Percentiles rank a stretch among this genome's conserved stretches.
These are phyloP conservation scores for Meda fulgida DNA, from an alignment of 2,797 vertebrate genomes.

Conservation along the genomic window DNA sequence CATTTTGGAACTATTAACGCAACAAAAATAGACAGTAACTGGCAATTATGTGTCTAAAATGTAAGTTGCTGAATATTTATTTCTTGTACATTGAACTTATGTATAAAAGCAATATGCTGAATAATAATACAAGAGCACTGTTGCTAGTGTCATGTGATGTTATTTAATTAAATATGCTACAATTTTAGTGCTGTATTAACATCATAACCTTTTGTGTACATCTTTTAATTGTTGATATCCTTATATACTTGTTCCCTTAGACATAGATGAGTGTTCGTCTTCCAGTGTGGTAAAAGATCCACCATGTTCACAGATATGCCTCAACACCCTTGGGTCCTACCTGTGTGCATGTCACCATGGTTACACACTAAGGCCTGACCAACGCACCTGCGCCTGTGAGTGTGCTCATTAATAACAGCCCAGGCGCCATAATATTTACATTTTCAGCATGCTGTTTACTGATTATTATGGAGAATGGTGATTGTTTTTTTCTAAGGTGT, in stretches of 20 bases:
- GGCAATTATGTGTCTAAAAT: not conserved
- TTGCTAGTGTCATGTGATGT: not conserved
- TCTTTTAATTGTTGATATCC: not conserved
- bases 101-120: not conserved
- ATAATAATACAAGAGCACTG: not conserved
- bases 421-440: not conserved
- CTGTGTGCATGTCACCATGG: constrained; percentile 79
- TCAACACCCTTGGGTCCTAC: constrained; percentile 80
- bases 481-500: not conserved
- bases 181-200: not conserved
- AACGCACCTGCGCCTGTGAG: constrained; percentile 75
- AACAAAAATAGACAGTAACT: too few species aligned
- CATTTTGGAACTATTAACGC: too few species aligned
- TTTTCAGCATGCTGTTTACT: not conserved
- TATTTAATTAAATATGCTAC: not conserved
- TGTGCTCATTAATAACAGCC: not conserved
- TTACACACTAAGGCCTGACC: constrained; percentile 73
- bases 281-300: constrained; percentile 62
- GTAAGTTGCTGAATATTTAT: not conserved
- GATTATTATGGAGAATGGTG: not conserved
- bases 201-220: not conserved
- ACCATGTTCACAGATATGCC: constrained; percentile 78
- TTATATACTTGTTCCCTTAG: constrained; percentile 58
- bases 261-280: constrained; percentile 76
- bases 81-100: not conserved